A percentile compares a stretch with the other conserved stretches of the same genome.
These are phyloP conservation scores for Campylorhamphus procurvoides DNA, from an alignment of 2,113 vertebrate species.

Conservation along the genomic window DNA sequence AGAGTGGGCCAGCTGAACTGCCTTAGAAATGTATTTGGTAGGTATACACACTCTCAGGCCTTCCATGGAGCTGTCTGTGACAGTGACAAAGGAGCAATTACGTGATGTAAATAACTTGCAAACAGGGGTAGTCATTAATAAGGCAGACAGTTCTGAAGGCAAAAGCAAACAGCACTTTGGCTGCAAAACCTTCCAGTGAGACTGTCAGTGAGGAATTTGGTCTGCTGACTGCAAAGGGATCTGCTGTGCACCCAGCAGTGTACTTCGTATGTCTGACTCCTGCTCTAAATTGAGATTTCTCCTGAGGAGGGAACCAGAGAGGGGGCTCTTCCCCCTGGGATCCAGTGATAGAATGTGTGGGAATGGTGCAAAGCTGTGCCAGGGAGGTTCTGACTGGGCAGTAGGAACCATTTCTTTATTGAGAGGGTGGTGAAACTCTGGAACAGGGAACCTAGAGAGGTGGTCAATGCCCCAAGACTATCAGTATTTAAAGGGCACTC, in stretches of 20 bases:
- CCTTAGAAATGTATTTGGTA: not conserved
- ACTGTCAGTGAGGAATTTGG: not conserved
- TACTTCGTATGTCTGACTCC: not conserved
- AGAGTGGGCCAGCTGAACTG: not conserved
- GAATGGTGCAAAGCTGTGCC: not conserved
- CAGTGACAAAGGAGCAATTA: not conserved
- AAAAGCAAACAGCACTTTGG: not conserved
- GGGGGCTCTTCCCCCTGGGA: not conserved
- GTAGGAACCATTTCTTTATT: not conserved
- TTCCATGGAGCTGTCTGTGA: not conserved
- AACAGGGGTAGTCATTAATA: not conserved
- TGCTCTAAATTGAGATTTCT: not conserved
- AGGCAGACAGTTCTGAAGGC: not conserved
- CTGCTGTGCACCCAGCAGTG: not conserved
- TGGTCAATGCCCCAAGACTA: not conserved
- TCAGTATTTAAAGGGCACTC: not conserved
- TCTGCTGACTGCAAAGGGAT: not conserved
- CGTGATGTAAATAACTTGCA: not conserved
- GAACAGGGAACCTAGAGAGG: not conserved
- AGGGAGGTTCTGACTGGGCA: not conserved
- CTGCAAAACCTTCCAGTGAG: not conserved
- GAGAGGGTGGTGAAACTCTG: not conserved
- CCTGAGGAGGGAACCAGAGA: not conserved
- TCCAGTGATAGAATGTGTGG: fast-evolving
- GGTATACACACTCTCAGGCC: not conserved